Conservation (phyloP, 2,888 invertebrate genomes). For the Drosophila phalerata region DNA sequence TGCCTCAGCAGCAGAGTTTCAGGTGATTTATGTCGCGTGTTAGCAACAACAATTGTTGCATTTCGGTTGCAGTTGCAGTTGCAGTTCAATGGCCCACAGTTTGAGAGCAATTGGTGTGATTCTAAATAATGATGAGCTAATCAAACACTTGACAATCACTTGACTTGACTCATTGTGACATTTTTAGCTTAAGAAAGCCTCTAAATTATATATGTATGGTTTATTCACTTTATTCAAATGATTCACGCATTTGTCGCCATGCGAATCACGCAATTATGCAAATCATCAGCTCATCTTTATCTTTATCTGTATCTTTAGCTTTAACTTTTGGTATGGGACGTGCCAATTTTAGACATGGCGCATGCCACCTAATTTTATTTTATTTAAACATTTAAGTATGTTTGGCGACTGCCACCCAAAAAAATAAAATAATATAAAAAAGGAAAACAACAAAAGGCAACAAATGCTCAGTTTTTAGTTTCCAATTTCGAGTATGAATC, state of each 20-base stretch:
- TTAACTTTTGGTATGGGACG: conserved; percentile 41
- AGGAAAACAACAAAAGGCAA: conserved; percentile 6
- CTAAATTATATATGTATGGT: conserved; percentile 7
- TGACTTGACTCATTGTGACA: conserved; percentile 58
- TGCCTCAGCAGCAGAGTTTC: conserved; percentile 23
- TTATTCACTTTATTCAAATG: conserved; percentile 36
- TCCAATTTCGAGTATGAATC: conserved; percentile 55
- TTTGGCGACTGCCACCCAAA: conserved; percentile 8
- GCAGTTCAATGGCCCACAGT: conserved; percentile 56
- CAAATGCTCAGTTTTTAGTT: conserved; percentile 54
- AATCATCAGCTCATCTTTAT: conserved; percentile 57
- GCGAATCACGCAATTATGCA: conserved; percentile 80
- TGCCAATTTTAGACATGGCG: conserved; percentile 56
- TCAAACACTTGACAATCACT: conserved; percentile 41
- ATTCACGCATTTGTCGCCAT: conserved; percentile 61
- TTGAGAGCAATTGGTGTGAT: conserved; percentile 19
- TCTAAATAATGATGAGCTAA: conserved; percentile 45
- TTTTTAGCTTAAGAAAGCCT: neutral
- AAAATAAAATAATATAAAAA: conserved; percentile 1
- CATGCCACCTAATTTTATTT: conserved; percentile 49
- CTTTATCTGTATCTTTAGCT: conserved; percentile 7
- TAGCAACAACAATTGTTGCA: conserved; percentile 51
- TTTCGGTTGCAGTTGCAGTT: conserved; percentile 47
- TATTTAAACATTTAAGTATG: conserved; percentile 9
- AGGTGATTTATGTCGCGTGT: conserved; percentile 47